Evolutionary conservation across 2,113 vertebrate genomes (phyloP).

Genomic region (Anolis carolinensis): DNA sequence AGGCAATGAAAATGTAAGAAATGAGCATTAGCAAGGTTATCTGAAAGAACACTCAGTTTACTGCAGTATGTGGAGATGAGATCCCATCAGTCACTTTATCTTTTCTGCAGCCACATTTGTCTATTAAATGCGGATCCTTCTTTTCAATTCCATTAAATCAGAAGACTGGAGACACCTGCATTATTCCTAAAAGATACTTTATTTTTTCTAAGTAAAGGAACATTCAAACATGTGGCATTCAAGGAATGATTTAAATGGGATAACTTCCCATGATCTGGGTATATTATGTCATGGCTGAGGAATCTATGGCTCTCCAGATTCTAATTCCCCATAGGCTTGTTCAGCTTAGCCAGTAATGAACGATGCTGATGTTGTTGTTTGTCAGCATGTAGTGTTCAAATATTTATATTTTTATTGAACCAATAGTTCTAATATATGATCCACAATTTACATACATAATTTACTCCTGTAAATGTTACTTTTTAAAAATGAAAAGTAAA

Average conservation of each 20-base stretch:
- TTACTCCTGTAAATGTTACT: neutral
- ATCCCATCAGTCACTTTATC: slow-evolving; percentile 25
- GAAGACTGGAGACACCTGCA: slow-evolving; percentile 15
- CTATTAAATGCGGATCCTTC: slow-evolving; percentile 23
- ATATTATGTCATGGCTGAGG: neutral
- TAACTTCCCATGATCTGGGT: neutral
- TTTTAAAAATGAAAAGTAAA: neutral
- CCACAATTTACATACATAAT: neutral
- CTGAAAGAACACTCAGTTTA: slow-evolving; percentile 38
- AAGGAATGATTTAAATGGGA: neutral
- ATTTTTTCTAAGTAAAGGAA: slow-evolving; percentile 10
- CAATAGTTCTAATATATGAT: neutral
- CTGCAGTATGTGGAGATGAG: neutral
- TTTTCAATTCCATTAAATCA: neutral
- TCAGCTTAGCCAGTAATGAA: neutral
- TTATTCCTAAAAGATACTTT: slow-evolving; percentile 28
- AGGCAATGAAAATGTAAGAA: neutral
- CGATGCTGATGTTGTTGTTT: neutral
- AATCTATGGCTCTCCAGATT: neutral
- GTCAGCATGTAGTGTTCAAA: neutral
- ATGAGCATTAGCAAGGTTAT: neutral
- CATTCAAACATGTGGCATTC: slow-evolving; percentile 7
- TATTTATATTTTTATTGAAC: neutral
- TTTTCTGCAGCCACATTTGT: slow-evolving; percentile 8
- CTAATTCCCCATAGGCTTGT: neutral